These are phyloP conservation scores for Montifringilla adamsi DNA, from an alignment of 2,113 vertebrate genomes.

Conservation along the genomic window DNA sequence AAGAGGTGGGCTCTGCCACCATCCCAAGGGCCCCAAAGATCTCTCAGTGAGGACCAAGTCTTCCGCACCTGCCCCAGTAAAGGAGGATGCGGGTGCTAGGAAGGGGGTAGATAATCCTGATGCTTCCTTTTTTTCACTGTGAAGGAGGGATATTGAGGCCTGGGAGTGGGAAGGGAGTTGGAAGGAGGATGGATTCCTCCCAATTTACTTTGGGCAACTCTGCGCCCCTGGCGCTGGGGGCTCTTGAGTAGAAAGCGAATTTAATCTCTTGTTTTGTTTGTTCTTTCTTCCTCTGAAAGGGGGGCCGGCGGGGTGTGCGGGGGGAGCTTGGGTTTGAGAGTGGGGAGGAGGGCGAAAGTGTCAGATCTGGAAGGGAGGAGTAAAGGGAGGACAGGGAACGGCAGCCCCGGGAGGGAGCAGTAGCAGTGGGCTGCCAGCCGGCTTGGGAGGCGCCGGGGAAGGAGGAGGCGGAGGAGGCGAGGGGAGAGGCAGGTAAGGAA, in stretches of 20 bases:
- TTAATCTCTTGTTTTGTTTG: constrained; percentile 63
- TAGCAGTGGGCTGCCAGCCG: neutral
- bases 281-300: constrained; percentile 38
- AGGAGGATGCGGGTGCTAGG: neutral
- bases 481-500: constrained; percentile 19
- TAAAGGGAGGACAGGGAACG: neutral
- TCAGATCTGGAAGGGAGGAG: constrained; percentile 59
- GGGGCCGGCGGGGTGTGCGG: neutral
- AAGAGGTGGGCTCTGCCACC: neutral
- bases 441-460: neutral
- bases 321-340: neutral
- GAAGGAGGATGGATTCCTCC: neutral
- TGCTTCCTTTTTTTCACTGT: neutral
- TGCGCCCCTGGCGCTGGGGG: neutral
- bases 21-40: neutral
- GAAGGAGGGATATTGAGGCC: neutral
- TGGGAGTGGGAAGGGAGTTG: neutral
- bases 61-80: neutral
- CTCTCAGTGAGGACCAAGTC: neutral
- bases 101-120: neutral
- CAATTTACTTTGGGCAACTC: constrained; percentile 1
- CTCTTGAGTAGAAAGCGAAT: constrained; percentile 46
- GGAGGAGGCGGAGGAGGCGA: neutral
- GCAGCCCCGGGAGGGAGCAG: neutral
- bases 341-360: neutral